Base-by-base conservation (phyloP, 2,888 invertebrate genomes). In the Apeira syringaria region DNA sequence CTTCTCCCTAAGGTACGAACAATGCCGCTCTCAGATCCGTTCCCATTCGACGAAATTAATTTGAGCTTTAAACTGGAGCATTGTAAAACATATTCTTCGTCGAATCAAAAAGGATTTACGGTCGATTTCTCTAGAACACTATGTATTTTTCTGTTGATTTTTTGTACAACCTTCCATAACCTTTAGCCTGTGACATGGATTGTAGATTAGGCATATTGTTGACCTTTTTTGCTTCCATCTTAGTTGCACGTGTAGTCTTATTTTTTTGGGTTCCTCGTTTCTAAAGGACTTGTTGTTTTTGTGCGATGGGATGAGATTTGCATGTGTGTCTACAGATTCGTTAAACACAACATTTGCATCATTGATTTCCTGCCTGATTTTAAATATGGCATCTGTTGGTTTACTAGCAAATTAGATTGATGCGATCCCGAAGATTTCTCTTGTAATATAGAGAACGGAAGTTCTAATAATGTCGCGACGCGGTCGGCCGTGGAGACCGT, bases 161-260 rank as follows among this genome's bases (percentile, higher is more conserved):
- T 89, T 87, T 87, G 79, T 78, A 49, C 80, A 84, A 86, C 86
- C 87, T 88, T 86, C 80, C 76, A 72, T 86, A 88, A 89, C 88
- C 89, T 88, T 87, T 88, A 79, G 85, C 87, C 82, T 86, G 81
- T 85, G 88, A 89, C 89, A 88, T 75, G 87, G 87, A 82, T 88
- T 84, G 85, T 87, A 85, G 85, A 88, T 89, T 88, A 87, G 85
- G 84, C 80, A 88, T 87, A 88, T 87, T 88, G 87, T 88, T 88
- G 84, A 87, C 81, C 80, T 85, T 89, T 82, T 89, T 87, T 87
- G 77, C 78, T 71, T 74, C 67, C 74, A 74, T 77, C 77, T 70
- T 61, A 58, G 75, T 65, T 82, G 84, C 88, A 87, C 85, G 84
- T 88, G 87, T 80, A 68, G 71, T 75, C 68, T 67, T 64, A 53